Conservation (phyloP, 2,797 vertebrate genomes). For the Crocidura indochinensis region DNA sequence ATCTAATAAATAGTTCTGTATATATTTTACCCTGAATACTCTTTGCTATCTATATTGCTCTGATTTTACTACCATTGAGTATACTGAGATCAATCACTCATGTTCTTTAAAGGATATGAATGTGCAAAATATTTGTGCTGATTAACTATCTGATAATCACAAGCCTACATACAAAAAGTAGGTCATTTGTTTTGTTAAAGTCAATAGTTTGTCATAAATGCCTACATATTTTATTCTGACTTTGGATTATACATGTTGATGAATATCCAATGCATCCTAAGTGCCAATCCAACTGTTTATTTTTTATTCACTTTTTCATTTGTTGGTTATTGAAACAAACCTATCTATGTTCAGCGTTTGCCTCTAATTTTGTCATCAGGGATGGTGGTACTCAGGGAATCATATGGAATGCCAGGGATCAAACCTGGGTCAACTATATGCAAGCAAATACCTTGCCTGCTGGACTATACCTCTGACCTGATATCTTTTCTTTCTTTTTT, state of each 20-base stretch:
- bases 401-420: background rate
- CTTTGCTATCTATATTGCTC: conserved; percentile 7
- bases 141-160: conserved; percentile 18
- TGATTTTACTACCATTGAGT: conserved; percentile 2
- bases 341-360: too few relatives aligned
- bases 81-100: conserved; percentile 16
- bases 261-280: conserved; percentile 48
- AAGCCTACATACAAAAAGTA: conserved; percentile 47
- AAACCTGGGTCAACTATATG: background rate
- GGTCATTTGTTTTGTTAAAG: conserved; percentile 58
- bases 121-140: conserved; percentile 28
- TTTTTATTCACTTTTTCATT: background rate
- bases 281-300: background rate
- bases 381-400: background rate
- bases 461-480: background rate
- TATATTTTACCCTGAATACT: background rate
- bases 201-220: conserved; percentile 35
- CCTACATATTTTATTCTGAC: conserved; percentile 50
- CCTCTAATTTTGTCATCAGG: background rate
- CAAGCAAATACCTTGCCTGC: background rate
- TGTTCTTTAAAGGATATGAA: conserved; percentile 10
- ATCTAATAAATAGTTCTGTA: conserved; percentile 13
- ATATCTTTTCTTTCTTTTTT: conserved; percentile 24
- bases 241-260: conserved; percentile 58
- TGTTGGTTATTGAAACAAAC: background rate